Evolutionary conservation across 2,888 invertebrate genomes (phyloP).

Genomic region (Myopa tessellatipennis): DNA sequence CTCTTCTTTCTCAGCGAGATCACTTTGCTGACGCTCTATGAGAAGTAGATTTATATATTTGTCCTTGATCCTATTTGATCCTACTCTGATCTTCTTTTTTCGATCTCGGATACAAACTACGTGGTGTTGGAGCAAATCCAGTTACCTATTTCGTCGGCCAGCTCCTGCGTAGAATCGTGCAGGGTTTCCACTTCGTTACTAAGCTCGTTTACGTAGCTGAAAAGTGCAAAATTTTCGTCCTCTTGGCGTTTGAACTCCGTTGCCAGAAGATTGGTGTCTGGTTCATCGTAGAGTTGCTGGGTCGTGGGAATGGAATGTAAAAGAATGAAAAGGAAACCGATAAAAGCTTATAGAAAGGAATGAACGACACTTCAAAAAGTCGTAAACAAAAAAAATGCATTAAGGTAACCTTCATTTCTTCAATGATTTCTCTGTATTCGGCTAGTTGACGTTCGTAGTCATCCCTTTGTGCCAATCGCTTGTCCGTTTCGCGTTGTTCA

Average conservation of each 20-base stretch:
- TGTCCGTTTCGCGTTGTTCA: conserved; percentile 79
- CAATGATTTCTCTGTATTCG: conserved; percentile 80
- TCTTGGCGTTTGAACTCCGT: conserved; percentile 85
- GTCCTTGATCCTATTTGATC: background rate
- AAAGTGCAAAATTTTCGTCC: conserved; percentile 91
- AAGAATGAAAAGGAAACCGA: too few species aligned
- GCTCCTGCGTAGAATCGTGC: conserved; percentile 75
- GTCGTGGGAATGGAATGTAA: too few species aligned
- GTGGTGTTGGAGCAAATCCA: background rate
- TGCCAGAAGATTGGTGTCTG: conserved; percentile 76
- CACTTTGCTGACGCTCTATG: conserved; percentile 62
- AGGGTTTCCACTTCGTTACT: conserved; percentile 84
- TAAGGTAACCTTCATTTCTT: conserved; percentile 75
- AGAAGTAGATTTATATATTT: background rate
- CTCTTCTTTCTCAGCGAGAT: conserved; percentile 61
- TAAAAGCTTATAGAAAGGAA: background rate
- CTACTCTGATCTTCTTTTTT: too few species aligned
- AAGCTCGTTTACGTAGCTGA: conserved; percentile 90
- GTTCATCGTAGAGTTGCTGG: conserved; percentile 70
- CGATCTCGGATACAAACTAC: background rate
- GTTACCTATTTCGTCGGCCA: conserved; percentile 75
- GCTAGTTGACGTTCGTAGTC: conserved; percentile 78
- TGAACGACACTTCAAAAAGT: background rate
- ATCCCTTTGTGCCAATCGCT: conserved; percentile 75
- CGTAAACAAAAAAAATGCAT: background rate